Evolutionary conservation across 2,888 invertebrate species (phyloP).

Genomic region (Aporophyla lueneburgensis): DNA sequence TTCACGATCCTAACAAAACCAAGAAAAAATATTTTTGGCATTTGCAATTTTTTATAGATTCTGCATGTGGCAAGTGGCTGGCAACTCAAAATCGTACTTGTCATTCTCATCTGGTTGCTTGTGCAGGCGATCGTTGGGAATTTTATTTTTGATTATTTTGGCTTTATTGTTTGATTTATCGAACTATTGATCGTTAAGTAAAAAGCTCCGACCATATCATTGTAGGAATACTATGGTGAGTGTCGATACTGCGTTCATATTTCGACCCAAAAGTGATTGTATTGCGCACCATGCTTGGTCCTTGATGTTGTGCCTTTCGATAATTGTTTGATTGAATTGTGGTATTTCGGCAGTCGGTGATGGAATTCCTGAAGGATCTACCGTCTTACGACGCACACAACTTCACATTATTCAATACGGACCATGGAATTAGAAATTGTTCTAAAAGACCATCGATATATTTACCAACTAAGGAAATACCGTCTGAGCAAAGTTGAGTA

Average conservation of each 20-base stretch:
- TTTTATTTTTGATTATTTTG: slow-evolving; percentile 80
- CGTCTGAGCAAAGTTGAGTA: slow-evolving; percentile 97
- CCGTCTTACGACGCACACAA: slow-evolving; percentile 97
- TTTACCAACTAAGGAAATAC: slow-evolving; percentile 97
- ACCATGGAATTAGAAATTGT: slow-evolving; percentile 95
- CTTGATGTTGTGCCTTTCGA: slow-evolving; percentile 68
- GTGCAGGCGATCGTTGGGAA: slow-evolving; percentile 68
- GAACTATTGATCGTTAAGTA: slow-evolving; percentile 67
- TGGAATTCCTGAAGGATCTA: slow-evolving; percentile 97
- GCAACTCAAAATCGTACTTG: slow-evolving; percentile 57
- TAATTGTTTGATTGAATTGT: slow-evolving; percentile 65
- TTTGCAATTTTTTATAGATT: slow-evolving; percentile 2
- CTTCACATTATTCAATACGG: slow-evolving; percentile 97
- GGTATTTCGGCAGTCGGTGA: slow-evolving; percentile 93
- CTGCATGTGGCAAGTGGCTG: slow-evolving; percentile 21
- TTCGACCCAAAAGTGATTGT: slow-evolving; percentile 52
- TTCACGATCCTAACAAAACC: background rate
- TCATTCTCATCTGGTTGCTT: slow-evolving; percentile 83
- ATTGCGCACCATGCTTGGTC: slow-evolving; percentile 73
- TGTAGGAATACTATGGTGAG: slow-evolving; percentile 81
- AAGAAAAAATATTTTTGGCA: background rate
- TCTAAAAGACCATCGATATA: slow-evolving; percentile 97
- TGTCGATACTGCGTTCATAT: slow-evolving; percentile 43
- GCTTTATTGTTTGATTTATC: slow-evolving; percentile 72
- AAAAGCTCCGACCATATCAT: slow-evolving; percentile 63